A percentile compares a stretch with the other conserved stretches of the same genome.
Evolutionary conservation across 37 sponge, comb jelly and placozoan genomes (phyloP).

Genomic region (Lycopodina hypogea): DNA sequence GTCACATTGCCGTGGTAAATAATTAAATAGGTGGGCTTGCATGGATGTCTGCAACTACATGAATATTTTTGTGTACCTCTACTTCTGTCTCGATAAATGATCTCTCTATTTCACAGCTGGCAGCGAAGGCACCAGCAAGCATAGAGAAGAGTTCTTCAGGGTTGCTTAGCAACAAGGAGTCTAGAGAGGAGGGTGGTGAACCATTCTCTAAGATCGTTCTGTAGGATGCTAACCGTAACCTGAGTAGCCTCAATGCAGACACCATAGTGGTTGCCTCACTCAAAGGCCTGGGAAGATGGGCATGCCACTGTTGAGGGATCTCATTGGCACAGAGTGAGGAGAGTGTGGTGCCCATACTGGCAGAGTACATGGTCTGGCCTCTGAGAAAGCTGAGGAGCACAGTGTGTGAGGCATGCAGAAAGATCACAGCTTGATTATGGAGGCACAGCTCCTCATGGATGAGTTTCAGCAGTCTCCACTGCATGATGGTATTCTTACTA

Average conservation of each 20-base stretch:
- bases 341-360: background rate
- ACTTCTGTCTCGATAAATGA: background rate
- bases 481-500: background rate
- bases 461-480: too few species aligned
- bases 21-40: too few species aligned
- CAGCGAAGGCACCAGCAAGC: background rate
- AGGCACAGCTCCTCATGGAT: constrained; percentile 22
- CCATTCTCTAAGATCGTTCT: constrained; percentile 6
- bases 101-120: background rate
- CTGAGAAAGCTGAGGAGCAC: background rate
- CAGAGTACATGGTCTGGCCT: background rate
- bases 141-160: constrained; percentile 25
- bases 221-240: constrained; percentile 7
- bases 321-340: background rate
- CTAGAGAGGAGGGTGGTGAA: background rate
- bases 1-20: too few species aligned
- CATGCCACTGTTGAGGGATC: constrained; percentile 5
- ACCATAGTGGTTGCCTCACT: background rate
- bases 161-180: constrained; percentile 21
- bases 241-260: constrained; percentile 23
- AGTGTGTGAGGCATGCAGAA: constrained; percentile 21
- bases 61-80: too few species aligned
- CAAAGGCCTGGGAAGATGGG: background rate
- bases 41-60: too few species aligned
- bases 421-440: background rate